A percentile compares a stretch with the other conserved stretches of the same genome.
phyloP scores from a whole-genome alignment of 2,797 vertebrate species.

The Macropus fuliginosus region DNA sequence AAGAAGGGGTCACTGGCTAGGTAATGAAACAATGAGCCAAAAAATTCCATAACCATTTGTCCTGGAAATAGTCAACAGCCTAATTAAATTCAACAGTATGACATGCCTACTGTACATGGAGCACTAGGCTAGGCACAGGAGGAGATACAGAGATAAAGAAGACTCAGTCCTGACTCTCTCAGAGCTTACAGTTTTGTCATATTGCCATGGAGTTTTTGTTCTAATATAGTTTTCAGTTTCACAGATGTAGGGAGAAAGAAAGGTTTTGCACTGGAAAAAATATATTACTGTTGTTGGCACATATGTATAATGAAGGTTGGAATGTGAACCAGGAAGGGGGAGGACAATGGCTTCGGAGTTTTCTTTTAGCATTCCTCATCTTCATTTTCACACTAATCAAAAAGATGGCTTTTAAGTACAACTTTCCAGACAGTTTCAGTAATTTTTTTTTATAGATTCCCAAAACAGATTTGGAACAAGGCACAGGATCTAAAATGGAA shows the following conservation, averaged over 20 bases:
- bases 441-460: neutral
- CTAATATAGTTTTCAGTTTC: neutral
- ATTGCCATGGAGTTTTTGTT: neutral
- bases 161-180: neutral
- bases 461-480: neutral
- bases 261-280: neutral
- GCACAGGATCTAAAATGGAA: neutral
- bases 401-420: neutral
- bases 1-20: neutral
- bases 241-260: neutral
- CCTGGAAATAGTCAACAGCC: neutral
- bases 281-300: neutral
- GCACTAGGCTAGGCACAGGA: neutral
- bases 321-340: neutral
- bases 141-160: neutral
- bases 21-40: neutral
- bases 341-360: neutral
- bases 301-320: neutral
- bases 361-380: neutral
- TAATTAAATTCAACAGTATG: neutral
- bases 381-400: neutral
- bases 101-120: neutral
- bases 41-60: neutral
- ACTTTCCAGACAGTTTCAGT: neutral
- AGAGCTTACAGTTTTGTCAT: neutral